phyloP scores from a whole-genome alignment of 2,113 vertebrate genomes.

The Strigops habroptila region DNA sequence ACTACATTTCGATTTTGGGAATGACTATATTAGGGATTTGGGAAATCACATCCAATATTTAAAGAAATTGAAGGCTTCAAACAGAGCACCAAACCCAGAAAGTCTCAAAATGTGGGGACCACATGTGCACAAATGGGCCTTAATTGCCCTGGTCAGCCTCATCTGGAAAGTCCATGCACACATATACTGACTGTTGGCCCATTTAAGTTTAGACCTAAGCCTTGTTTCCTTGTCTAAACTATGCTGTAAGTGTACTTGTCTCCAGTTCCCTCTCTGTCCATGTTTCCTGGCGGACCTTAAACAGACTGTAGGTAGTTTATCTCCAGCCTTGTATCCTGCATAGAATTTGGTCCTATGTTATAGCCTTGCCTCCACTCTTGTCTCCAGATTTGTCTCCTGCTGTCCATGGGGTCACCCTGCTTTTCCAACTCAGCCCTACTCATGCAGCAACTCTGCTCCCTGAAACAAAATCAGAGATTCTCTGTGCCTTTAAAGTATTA shows the following conservation, averaged over 20 bases:
- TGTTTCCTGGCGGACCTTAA: not conserved
- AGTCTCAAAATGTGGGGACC: not conserved
- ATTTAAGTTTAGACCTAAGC: not conserved
- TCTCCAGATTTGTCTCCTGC: not conserved
- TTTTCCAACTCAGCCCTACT: not conserved
- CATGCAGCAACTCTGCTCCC: not conserved
- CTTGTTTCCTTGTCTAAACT: not conserved
- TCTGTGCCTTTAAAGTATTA: not conserved
- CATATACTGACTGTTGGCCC: not conserved
- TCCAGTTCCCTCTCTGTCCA: not conserved
- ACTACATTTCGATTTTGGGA: not conserved
- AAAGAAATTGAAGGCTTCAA: not conserved
- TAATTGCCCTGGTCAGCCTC: fast-evolving
- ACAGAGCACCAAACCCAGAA: not conserved
- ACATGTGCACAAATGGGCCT: not conserved
- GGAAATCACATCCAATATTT: not conserved
- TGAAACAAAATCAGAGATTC: not conserved
- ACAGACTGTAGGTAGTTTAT: not conserved
- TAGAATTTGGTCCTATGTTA: not conserved
- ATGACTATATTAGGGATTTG: not conserved
- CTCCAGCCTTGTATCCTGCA: not conserved
- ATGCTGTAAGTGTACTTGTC: not conserved
- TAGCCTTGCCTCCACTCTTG: not conserved
- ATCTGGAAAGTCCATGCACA: not conserved
- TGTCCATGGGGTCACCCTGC: not conserved